Evolutionary conservation across 1,140 invertebrate genomes (phyloP).

Genomic region (Chelonus insularis): DNA sequence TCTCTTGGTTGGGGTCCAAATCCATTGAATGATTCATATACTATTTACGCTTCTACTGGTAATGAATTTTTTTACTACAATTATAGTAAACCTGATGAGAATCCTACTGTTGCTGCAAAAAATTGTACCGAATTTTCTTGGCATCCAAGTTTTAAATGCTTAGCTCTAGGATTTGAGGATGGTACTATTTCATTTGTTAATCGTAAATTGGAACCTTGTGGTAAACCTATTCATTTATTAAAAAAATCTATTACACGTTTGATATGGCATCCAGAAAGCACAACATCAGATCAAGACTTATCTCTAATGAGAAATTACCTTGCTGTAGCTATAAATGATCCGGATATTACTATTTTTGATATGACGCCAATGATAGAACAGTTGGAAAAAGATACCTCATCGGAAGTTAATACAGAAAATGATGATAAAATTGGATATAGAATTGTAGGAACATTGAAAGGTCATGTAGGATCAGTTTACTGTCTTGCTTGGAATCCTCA

Average conservation of each 20-base stretch:
- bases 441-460: conserved; percentile 60
- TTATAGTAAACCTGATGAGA: conserved; percentile 41
- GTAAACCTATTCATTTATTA: conserved; percentile 34
- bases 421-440: conserved; percentile 40
- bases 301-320: conserved; percentile 67
- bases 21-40: conserved; percentile 34
- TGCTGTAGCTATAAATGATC: conserved; percentile 64
- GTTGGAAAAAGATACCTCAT: background rate
- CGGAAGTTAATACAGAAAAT: background rate
- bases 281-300: conserved; percentile 58
- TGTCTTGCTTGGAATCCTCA: conserved; percentile 75
- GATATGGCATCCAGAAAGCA: conserved; percentile 73
- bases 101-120: conserved; percentile 40
- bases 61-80: conserved; percentile 60
- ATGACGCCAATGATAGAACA: conserved; percentile 36
- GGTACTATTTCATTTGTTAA: conserved; percentile 54
- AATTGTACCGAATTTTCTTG: conserved; percentile 64
- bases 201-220: conserved; percentile 35
- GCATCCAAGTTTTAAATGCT: conserved; percentile 64
- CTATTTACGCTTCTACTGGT: conserved; percentile 61
- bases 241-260: conserved; percentile 68
- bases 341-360: conserved; percentile 64
- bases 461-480: conserved; percentile 65
- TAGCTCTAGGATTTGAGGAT: conserved; percentile 67
- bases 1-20: conserved; percentile 57